phyloP scores from a whole-genome alignment of 92 coral and sea anemone species.

The Heteractis magnifica region DNA sequence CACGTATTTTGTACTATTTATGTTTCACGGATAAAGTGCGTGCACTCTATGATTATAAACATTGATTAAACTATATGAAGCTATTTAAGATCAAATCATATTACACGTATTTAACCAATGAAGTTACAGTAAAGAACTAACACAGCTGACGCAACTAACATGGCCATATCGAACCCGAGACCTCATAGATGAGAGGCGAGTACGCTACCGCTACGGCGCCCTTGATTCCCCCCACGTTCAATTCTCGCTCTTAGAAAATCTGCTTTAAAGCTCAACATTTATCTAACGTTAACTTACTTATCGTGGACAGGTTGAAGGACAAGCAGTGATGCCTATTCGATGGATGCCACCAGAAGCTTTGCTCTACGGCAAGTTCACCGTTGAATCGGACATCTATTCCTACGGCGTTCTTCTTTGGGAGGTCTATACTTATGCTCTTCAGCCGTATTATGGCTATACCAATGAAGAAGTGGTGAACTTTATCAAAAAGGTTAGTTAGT shows the following conservation, averaged over 20 bases:
- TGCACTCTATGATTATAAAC: too few relatives aligned
- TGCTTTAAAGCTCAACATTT: not conserved
- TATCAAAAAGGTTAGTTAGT: constrained; percentile 72
- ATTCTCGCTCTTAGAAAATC: too few relatives aligned
- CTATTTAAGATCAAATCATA: too few relatives aligned
- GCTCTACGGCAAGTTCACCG: constrained; percentile 83
- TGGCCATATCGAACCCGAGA: too few relatives aligned
- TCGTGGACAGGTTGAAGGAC: constrained; percentile 75
- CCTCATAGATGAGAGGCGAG: too few relatives aligned
- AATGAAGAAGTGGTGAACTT: constrained; percentile 90
- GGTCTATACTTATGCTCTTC: constrained; percentile 82
- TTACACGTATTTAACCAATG: too few relatives aligned
- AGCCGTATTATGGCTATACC: constrained; percentile 92
- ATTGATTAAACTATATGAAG: too few relatives aligned
- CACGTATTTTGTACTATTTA: too few relatives aligned
- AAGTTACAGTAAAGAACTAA: too few relatives aligned
- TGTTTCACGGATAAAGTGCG: too few relatives aligned
- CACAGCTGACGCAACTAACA: too few relatives aligned
- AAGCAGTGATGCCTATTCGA: constrained; percentile 89
- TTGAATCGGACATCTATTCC: constrained; percentile 90
- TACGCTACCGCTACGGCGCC: too few relatives aligned
- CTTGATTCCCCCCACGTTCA: not conserved
- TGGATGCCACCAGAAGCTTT: constrained; percentile 99
- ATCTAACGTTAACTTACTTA: not conserved
- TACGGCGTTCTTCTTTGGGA: constrained; percentile 95